phyloP scores from a whole-genome alignment of 37 sponge, comb jelly and placozoan species.

The Spongia lamella region DNA sequence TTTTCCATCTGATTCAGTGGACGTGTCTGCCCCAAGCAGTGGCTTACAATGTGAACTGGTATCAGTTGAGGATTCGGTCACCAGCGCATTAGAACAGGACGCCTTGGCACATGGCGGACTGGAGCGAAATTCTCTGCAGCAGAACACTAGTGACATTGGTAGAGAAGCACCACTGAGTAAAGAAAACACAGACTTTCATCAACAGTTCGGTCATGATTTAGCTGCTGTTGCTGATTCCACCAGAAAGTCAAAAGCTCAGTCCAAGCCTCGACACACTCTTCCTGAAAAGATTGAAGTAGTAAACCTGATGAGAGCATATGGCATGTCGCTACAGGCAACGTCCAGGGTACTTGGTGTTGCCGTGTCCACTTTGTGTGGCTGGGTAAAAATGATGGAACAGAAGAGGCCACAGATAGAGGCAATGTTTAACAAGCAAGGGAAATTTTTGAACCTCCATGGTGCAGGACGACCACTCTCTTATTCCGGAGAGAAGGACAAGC shows the following conservation, averaged over 20 bases:
- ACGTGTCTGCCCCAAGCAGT: too few species aligned
- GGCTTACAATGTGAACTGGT: too few species aligned
- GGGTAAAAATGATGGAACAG: slow-evolving; percentile 74
- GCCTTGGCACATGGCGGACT: too few species aligned
- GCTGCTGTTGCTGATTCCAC: too few species aligned
- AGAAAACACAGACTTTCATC: too few species aligned
- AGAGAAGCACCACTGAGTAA: too few species aligned
- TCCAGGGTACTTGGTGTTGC: slow-evolving; percentile 77
- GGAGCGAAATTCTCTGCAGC: too few species aligned
- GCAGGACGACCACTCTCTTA: slow-evolving; percentile 62
- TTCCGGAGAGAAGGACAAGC: slow-evolving; percentile 63
- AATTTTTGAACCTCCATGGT: slow-evolving; percentile 56
- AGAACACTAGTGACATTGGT: too few species aligned
- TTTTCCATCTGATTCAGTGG: slow-evolving; percentile 3
- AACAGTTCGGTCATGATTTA: too few species aligned
- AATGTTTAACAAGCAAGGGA: slow-evolving; percentile 45
- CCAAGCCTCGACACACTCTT: slow-evolving; percentile 58
- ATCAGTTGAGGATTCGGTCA: too few species aligned
- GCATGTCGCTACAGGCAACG: slow-evolving; percentile 55
- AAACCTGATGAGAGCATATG: slow-evolving; percentile 56
- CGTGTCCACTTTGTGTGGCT: slow-evolving; percentile 73
- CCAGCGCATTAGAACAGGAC: too few species aligned
- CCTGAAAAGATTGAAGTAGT: slow-evolving; percentile 82
- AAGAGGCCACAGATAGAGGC: slow-evolving; percentile 62
- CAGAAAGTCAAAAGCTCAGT: background rate